Conservation (phyloP, 2,888 invertebrate genomes). For the Drosophila hawaiiensis region DNA sequence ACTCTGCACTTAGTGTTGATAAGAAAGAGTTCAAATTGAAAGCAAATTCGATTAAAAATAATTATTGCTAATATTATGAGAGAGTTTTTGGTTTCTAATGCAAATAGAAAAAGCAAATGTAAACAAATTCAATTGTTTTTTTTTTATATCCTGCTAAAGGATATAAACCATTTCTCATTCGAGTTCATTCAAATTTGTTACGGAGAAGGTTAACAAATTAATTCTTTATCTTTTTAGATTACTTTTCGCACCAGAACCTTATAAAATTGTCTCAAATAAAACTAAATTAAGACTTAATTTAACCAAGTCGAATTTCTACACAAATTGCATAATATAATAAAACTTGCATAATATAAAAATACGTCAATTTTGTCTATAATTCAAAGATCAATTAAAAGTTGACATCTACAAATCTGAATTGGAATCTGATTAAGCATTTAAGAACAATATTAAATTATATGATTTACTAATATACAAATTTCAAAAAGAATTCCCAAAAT, state of each 20-base stretch:
- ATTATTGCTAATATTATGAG: not conserved
- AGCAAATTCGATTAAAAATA: not conserved
- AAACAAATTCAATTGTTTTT: not conserved
- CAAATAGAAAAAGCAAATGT: too few species aligned
- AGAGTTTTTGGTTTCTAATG: not conserved
- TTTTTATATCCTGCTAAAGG: not conserved
- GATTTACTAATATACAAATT: not conserved
- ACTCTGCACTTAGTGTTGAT: slow-evolving; percentile 9
- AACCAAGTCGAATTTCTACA: not conserved
- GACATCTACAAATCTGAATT: too few species aligned
- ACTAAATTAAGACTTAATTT: rapidly evolving
- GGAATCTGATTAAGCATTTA: too few species aligned
- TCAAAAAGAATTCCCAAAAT: not conserved
- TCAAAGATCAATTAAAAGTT: not conserved
- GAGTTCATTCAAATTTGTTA: not conserved
- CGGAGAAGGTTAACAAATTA: not conserved
- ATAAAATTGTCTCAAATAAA: not conserved
- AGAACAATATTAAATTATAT: not conserved
- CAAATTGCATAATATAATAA: not conserved
- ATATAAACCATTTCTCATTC: not conserved
- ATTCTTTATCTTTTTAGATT: not conserved
- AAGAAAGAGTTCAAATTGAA: not conserved
- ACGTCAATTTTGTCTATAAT: not conserved
- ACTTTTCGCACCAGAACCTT: not conserved
- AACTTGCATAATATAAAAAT: too few species aligned